phyloP scores from a whole-genome alignment of 2,888 invertebrate genomes.

The Rhaphigaster nebulosa region DNA sequence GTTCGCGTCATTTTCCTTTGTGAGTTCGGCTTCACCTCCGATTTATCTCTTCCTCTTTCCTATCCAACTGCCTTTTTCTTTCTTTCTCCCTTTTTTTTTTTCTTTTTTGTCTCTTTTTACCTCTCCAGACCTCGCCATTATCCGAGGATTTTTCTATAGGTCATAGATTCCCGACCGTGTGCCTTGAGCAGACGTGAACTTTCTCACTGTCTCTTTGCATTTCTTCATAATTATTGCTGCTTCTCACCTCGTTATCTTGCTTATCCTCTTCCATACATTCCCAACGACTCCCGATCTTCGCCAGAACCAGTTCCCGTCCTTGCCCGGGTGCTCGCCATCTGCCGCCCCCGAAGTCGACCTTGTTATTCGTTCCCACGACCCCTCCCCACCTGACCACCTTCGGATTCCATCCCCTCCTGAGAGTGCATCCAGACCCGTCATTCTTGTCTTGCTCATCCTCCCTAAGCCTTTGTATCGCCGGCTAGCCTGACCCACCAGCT shows the following conservation, averaged over 20 bases:
- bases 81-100: background rate
- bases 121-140: background rate
- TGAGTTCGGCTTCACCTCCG: background rate
- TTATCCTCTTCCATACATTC: too few relatives aligned
- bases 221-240: too few relatives aligned
- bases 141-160: background rate
- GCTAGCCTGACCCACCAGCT: background rate
- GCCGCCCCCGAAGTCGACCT: slow-evolving; percentile 20
- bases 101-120: background rate
- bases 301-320: background rate
- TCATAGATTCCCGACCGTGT: background rate
- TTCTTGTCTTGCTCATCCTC: slow-evolving; percentile 35
- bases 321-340: background rate
- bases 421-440: background rate
- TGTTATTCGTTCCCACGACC: slow-evolving; percentile 33
- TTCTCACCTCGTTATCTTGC: background rate
- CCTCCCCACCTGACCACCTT: slow-evolving; percentile 7
- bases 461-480: background rate
- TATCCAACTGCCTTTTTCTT: background rate
- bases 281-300: too few relatives aligned
- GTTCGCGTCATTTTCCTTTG: background rate
- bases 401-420: slow-evolving; percentile 43
- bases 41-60: slow-evolving; percentile 43
- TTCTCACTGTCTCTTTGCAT: background rate
- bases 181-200: background rate